Conservation (phyloP, 2,797 vertebrate genomes). For the Ispidina picta region DNA sequence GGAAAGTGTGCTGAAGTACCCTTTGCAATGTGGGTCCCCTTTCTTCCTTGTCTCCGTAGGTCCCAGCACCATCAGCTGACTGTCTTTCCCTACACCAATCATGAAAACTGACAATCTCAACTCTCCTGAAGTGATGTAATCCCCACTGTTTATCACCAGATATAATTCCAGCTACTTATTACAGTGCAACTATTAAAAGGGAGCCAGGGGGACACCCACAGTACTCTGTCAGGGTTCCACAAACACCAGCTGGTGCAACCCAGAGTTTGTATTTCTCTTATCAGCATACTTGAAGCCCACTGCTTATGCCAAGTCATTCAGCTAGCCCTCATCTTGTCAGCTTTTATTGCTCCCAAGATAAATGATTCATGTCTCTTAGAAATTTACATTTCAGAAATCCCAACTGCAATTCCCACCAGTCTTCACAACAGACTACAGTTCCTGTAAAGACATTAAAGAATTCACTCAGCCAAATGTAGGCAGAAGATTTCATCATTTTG, state of each 20-base stretch:
- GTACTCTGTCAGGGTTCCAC: background rate
- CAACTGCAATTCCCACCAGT: background rate
- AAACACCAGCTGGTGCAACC: background rate
- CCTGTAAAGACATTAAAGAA: background rate
- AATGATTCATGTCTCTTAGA: background rate
- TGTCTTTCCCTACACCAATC: background rate
- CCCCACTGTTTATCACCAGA: background rate
- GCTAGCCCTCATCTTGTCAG: background rate
- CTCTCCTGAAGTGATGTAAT: background rate
- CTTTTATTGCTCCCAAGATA: background rate
- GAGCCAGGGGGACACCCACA: background rate
- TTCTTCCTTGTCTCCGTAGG: background rate
- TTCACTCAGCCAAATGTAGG: background rate
- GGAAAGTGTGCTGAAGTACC: background rate
- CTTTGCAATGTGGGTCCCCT: background rate
- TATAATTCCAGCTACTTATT: background rate
- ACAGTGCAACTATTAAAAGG: background rate
- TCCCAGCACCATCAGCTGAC: background rate
- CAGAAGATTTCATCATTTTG: background rate
- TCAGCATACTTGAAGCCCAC: background rate
- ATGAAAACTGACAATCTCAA: background rate
- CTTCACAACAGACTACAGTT: background rate
- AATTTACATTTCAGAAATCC: background rate
- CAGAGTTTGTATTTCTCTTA: background rate
- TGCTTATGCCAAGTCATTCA: background rate